These are phyloP conservation scores for Pomacea maculata DNA, from an alignment of 1,140 invertebrate genomes.

Conservation along the genomic window DNA sequence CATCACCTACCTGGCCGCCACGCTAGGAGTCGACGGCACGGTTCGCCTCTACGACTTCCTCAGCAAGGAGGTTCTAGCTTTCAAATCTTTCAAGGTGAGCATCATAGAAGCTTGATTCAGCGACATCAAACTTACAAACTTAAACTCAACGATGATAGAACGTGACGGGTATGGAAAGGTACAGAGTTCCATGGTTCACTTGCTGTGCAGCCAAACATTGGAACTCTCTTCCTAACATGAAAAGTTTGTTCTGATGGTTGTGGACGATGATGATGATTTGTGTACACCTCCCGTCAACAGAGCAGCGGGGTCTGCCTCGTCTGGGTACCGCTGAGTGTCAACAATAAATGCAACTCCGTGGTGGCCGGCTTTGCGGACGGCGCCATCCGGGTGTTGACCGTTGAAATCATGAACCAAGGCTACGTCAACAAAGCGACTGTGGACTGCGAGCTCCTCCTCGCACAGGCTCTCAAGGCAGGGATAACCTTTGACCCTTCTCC, in stretches of 20 bases:
- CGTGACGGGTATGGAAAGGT: too few species aligned
- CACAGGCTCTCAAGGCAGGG: background rate
- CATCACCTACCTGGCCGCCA: conserved; percentile 11
- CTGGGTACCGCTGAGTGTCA: conserved; percentile 12
- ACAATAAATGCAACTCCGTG: conserved; percentile 10
- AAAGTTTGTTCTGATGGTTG: background rate
- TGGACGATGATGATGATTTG: background rate
- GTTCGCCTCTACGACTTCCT: conserved; percentile 25
- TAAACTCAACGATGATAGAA: background rate
- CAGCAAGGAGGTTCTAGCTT: conserved; percentile 18
- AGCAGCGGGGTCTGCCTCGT: background rate
- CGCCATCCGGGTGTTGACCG: background rate
- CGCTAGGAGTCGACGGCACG: conserved; percentile 25
- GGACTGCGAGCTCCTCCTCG: conserved; percentile 7
- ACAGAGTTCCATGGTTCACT: too few species aligned
- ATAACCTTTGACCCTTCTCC: background rate
- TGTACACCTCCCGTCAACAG: background rate
- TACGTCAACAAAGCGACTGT: background rate
- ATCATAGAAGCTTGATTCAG: too few species aligned
- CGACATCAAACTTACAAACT: too few species aligned
- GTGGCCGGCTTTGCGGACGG: conserved; percentile 9
- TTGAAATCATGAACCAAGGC: background rate
- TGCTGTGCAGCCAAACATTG: too few species aligned
- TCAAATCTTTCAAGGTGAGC: conserved; percentile 3
- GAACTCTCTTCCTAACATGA: too few species aligned